Evolutionary conservation across 2,888 invertebrate genomes (phyloP).

Genomic region (Cinara cedri): DNA sequence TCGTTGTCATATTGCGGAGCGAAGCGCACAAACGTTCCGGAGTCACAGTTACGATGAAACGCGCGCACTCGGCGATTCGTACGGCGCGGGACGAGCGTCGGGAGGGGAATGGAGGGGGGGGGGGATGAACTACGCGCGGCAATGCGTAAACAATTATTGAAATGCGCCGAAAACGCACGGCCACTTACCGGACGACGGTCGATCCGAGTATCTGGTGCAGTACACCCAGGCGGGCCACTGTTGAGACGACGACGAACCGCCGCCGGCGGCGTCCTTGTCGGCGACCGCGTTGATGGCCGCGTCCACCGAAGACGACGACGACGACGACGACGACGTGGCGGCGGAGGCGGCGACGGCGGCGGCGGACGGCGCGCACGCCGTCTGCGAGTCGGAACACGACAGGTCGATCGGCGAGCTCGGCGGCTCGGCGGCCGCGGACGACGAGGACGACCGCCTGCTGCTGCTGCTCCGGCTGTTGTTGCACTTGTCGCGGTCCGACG

Average conservation of each 20-base stretch:
- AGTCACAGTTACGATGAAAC: too few species aligned
- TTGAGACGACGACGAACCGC: constrained; percentile 21
- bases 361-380: constrained; percentile 57
- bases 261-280: constrained; percentile 58
- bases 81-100: background rate
- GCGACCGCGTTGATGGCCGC: constrained; percentile 59
- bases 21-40: too few species aligned
- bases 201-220: constrained; percentile 91
- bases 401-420: constrained; percentile 47
- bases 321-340: constrained; percentile 60
- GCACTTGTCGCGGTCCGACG: constrained; percentile 30
- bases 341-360: constrained; percentile 61
- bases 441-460: constrained; percentile 33
- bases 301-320: constrained; percentile 28
- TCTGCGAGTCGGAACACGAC: constrained; percentile 32
- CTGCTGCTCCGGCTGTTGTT: constrained; percentile 20
- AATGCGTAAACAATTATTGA: background rate
- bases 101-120: background rate
- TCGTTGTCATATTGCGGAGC: too few species aligned
- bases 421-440: constrained; percentile 10
- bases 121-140: background rate
- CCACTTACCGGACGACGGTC: constrained; percentile 83
- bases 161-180: too few species aligned
- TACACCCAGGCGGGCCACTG: constrained; percentile 97
- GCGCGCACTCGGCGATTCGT: too few species aligned